Percentiles rank a stretch among this genome's conserved stretches.
Evolutionary conservation across 2,888 invertebrate genomes (phyloP).

Genomic region (Digitonthophagus gazella): DNA sequence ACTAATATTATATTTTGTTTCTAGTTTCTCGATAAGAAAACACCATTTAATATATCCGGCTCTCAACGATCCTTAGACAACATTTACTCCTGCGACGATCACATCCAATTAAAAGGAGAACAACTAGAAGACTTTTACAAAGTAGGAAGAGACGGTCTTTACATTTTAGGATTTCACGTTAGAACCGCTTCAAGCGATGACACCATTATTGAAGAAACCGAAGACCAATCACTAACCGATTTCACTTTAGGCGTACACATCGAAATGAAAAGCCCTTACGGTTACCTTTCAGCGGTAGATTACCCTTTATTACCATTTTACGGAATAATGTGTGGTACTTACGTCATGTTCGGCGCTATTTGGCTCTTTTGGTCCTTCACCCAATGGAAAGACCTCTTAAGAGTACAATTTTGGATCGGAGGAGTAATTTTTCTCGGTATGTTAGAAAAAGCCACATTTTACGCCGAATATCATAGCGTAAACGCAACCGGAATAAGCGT

Average conservation of each 20-base stretch:
- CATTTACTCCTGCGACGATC: conserved; percentile 44
- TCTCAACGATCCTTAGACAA: conserved; percentile 31
- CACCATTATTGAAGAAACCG: conserved; percentile 35
- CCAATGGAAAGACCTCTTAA: conserved; percentile 86
- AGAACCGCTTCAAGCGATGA: conserved; percentile 50
- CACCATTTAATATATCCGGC: conserved; percentile 29
- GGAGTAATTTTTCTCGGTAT: conserved; percentile 85
- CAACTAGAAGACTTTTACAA: conserved; percentile 50
- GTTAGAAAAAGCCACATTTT: conserved; percentile 86
- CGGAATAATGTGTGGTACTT: conserved; percentile 84
- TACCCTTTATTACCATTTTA: conserved; percentile 90
- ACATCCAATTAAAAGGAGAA: conserved; percentile 43
- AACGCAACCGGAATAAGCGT: conserved; percentile 67
- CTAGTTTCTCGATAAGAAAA: conserved; percentile 31
- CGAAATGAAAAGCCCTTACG: conserved; percentile 73
- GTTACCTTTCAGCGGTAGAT: conserved; percentile 85
- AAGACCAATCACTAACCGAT: conserved; percentile 39
- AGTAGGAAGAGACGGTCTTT: conserved; percentile 70
- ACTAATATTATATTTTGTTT: conserved; percentile 25
- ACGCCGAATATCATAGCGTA: conserved; percentile 81
- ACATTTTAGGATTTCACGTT: conserved; percentile 60
- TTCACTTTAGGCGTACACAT: conserved; percentile 64
- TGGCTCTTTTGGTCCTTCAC: conserved; percentile 83
- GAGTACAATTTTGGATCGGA: conserved; percentile 96
- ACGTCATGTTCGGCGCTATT: conserved; percentile 74